A percentile compares a stretch with the other conserved stretches of the same genome.
phyloP scores from a whole-genome alignment of 2,797 vertebrate genomes.

The Chaenodraco wilsoni region DNA sequence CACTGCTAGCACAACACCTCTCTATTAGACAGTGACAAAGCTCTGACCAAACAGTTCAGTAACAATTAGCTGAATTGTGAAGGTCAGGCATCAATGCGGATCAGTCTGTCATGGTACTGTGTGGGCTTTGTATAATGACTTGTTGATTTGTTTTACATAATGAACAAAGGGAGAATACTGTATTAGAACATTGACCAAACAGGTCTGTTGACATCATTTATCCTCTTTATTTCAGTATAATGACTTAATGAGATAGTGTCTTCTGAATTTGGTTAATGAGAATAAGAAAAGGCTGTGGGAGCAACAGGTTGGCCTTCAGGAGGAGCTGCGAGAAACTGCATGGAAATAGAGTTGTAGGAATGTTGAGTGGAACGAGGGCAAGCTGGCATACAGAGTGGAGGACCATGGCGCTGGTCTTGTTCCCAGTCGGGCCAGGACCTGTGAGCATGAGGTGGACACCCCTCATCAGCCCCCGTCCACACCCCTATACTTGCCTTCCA shows the following conservation, averaged over 20 bases:
- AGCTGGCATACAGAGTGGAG: slow-evolving; percentile 54
- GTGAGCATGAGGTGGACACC: slow-evolving; percentile 73
- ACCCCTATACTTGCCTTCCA: slow-evolving; percentile 74
- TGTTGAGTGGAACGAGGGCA: slow-evolving; percentile 33
- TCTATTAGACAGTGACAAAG: slow-evolving; percentile 48
- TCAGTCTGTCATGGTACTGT: slow-evolving; percentile 31
- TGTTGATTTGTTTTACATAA: slow-evolving; percentile 50
- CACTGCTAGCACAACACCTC: background rate
- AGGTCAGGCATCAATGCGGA: slow-evolving; percentile 38
- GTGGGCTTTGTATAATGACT: slow-evolving; percentile 43
- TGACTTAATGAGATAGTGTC: slow-evolving; percentile 37
- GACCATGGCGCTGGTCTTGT: slow-evolving; percentile 66
- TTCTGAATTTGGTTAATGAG: slow-evolving; percentile 45
- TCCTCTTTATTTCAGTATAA: slow-evolving; percentile 50
- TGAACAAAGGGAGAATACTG: slow-evolving; percentile 38
- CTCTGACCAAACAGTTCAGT: slow-evolving; percentile 24
- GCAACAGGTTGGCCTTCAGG: slow-evolving; percentile 49
- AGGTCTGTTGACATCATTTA: slow-evolving; percentile 41
- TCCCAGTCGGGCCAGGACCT: slow-evolving; percentile 78
- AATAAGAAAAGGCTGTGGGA: slow-evolving; percentile 22
- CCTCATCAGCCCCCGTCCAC: slow-evolving; percentile 73
- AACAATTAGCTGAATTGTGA: slow-evolving; percentile 53
- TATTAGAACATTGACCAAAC: slow-evolving; percentile 32
- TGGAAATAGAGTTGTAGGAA: slow-evolving; percentile 56
- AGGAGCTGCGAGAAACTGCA: slow-evolving; percentile 19